phyloP scores from a whole-genome alignment of 2,797 vertebrate species.

The Thunnus albacares region DNA sequence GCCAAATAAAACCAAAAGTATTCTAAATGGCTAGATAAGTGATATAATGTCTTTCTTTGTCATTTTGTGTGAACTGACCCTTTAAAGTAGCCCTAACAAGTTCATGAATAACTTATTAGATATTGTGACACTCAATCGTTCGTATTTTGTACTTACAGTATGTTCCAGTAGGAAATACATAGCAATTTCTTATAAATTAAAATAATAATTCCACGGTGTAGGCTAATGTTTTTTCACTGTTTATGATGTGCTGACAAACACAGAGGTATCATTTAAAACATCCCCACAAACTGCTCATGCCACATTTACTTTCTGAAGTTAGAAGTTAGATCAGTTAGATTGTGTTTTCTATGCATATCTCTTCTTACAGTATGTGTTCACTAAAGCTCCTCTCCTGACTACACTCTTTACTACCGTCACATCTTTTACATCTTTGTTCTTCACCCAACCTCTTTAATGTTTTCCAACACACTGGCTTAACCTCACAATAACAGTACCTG shows the following conservation, averaged over 20 bases:
- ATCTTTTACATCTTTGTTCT: constrained; percentile 19
- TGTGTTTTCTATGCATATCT: not conserved
- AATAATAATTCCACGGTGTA: no score
- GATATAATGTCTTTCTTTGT: no score
- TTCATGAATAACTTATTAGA: no score
- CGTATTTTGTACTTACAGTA: no score
- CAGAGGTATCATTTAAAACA: not conserved
- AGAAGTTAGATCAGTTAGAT: not conserved
- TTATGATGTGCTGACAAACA: not conserved
- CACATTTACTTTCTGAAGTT: not conserved
- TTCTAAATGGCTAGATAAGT: no score
- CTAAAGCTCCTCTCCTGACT: not conserved
- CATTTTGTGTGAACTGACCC: no score
- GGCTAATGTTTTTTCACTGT: no score
- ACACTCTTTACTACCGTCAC: not conserved
- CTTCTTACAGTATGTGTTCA: not conserved
- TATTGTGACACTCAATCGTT: no score
- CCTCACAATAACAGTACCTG: constrained; percentile 31
- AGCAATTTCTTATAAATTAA: no score
- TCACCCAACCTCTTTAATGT: constrained; percentile 1
- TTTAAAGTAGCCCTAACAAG: no score
- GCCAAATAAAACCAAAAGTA: no score
- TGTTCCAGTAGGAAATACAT: not conserved
- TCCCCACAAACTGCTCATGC: no score
- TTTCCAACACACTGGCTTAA: constrained; percentile 10